Percentiles rank a stretch among this genome's conserved stretches.
phyloP scores from a whole-genome alignment of 2,888 invertebrate species.

The Macropis europaea region DNA sequence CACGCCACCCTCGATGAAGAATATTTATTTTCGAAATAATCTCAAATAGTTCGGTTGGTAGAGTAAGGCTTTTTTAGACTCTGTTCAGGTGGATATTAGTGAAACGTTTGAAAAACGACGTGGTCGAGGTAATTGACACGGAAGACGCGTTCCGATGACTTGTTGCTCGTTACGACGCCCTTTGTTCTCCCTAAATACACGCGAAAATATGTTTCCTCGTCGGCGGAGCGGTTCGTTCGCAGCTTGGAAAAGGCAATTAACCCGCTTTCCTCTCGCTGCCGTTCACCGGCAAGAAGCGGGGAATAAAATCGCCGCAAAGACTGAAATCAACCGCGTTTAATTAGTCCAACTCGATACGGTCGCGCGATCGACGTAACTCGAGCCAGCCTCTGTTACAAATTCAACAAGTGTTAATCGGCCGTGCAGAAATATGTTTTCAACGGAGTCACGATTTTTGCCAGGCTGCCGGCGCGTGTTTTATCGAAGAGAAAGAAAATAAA shows the following conservation, averaged over 20 bases:
- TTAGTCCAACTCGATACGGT: background rate
- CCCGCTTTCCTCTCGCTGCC: background rate
- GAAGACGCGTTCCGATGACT: constrained; percentile 29
- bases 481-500: background rate
- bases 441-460: too few species aligned
- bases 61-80: too few species aligned
- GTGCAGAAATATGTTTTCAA: too few species aligned
- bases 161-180: constrained; percentile 34
- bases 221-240: background rate
- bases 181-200: constrained; percentile 27
- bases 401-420: too few species aligned
- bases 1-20: too few species aligned
- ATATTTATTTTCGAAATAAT: too few species aligned
- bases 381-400: too few species aligned
- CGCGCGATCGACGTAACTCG: too few species aligned
- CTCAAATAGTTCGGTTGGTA: too few species aligned
- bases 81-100: too few species aligned
- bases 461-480: too few species aligned
- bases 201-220: background rate
- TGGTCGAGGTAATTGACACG: constrained; percentile 14
- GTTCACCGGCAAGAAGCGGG: background rate
- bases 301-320: background rate
- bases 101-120: background rate
- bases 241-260: constrained; percentile 7
- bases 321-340: background rate